Base-by-base conservation (phyloP, 2,888 invertebrate genomes). In the Eretmocerus hayati region DNA sequence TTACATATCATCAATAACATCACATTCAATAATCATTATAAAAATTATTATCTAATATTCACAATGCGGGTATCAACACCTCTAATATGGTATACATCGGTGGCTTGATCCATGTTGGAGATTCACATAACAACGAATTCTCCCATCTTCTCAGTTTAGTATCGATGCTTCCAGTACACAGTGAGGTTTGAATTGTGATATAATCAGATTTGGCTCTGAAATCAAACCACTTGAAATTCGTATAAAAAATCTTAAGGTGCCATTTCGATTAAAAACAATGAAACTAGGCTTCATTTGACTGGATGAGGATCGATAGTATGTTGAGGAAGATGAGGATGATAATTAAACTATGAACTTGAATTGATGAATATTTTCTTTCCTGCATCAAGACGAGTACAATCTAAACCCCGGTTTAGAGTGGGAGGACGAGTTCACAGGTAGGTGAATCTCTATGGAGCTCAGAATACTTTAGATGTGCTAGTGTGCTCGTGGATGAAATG, bases 361-460 rank as follows among this genome's bases (percentile, higher is more conserved):
- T 74, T 74, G 72, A 72, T 72, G 73, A 72, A 72, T 65, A 67
- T 71, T 74, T 74, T 73, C 73, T 75, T 73, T 74, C 74, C 74
- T 74, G 72, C 84, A 86, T 88, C 87, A 90, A 92, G 92, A 92
- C 85, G 92, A 92, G 84, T 92, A 92, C 90, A 91, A 92, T 91
- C 90, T 92, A 86, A 91, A 91, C 86, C 91, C 91, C 84, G 90
- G 90, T 89, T 91, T 93, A 91, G 93, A 93, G 82, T 93, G 93
- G 93, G 93, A 93, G 86, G 93, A 93, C 90, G 93, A 93, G 82
- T 93, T 93, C 81, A 90, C 92, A 93, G 92, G 93, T 93, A 93
- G 90, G 92, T 87, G 80, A 68, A 52, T 54, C 50, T 54, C 43
- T 19, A 22, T 43, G 49, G 52, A 52, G 50, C 47, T 54, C 52